Evolutionary conservation across 2,797 vertebrate species (phyloP), one percentile per base, ranked within the genome.

Genomic region (Lycodopsis pacificus): DNA sequence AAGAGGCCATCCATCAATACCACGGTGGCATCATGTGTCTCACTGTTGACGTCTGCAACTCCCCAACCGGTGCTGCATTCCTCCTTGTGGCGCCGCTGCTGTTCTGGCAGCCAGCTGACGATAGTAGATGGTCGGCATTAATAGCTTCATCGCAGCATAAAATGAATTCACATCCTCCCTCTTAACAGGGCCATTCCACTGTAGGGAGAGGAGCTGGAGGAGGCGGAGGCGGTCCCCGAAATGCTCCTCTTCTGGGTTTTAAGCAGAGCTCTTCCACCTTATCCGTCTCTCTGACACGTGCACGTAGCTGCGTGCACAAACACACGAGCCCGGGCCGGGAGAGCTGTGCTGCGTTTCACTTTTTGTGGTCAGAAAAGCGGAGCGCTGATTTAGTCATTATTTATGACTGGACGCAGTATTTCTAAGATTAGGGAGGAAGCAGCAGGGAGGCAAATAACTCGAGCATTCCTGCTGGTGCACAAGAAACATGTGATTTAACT

Each of bases 101-200:
- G 38, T 62, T 86, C 86, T 91, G 91, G 91, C 92, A 90, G 90
- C 76, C 77, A 15, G 72, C 91, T 91, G 85, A 88, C 22, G 78
- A 89, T 90, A 93, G 91, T 93, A 94, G 93, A 95, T 94, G 92
- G 91, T 22, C 76, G 77, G 82, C 91, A 90, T 93, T 94, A 94
- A 93, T 94, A 93, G 94, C 88, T 86, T 91, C 78, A 86, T 93
- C 87, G 90, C 88, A 71, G 86, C 88, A 63, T 89, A 91, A 93
- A 91, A 92, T 91, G 82, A 86, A 94, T 93, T 92, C 89, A 90
- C 90, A 90, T 93, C 92, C 81, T 82, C 82, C 83, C 87, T 90
- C 91, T 91, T 90, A 87, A 88, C 51, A 2, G 85, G 80, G 63
- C 78, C 32, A 81, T 91, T 86, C 82, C 86, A 65, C 76, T 22